phyloP scores from a whole-genome alignment of 2,113 vertebrate genomes.

The Burhinus bistriatus region DNA sequence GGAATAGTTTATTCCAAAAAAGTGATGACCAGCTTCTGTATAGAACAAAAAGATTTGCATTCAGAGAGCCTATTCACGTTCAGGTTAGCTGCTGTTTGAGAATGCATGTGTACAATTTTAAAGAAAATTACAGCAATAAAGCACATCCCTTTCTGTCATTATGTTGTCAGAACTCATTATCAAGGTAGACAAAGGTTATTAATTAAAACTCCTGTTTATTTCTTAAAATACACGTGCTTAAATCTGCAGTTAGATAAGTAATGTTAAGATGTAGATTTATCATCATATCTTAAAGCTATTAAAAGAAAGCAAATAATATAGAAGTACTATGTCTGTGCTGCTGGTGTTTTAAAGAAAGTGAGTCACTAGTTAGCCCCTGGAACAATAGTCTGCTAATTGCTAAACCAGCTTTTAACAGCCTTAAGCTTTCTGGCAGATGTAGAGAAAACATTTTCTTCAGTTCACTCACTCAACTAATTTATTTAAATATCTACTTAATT shows the following conservation, averaged over 20 bases:
- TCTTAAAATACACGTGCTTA: not conserved
- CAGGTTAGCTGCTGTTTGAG: not conserved
- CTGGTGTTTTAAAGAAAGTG: not conserved
- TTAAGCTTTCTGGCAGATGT: constrained; percentile 19
- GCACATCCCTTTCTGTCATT: not conserved
- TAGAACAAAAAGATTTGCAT: not conserved
- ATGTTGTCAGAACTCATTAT: not conserved
- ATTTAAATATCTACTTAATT: constrained; percentile 8
- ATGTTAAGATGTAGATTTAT: not conserved
- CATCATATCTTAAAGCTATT: constrained; percentile 12
- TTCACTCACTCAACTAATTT: not conserved
- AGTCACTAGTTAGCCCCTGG: not conserved
- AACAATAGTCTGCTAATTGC: constrained; percentile 40
- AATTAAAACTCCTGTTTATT: constrained; percentile 4
- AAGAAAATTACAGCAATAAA: not conserved
- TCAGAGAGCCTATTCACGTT: not conserved
- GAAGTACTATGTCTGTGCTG: not conserved
- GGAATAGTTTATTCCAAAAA: not conserved
- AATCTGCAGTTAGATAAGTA: not conserved
- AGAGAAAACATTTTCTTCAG: not conserved
- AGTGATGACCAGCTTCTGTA: not conserved
- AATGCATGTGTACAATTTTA: not conserved
- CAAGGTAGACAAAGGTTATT: not conserved
- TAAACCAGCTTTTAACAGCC: constrained; percentile 23
- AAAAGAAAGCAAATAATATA: not conserved